A percentile compares a stretch with the other conserved stretches of the same genome.
Evolutionary conservation across 2,113 vertebrate species (phyloP).

Genomic region (Chrysochloris asiatica): DNA sequence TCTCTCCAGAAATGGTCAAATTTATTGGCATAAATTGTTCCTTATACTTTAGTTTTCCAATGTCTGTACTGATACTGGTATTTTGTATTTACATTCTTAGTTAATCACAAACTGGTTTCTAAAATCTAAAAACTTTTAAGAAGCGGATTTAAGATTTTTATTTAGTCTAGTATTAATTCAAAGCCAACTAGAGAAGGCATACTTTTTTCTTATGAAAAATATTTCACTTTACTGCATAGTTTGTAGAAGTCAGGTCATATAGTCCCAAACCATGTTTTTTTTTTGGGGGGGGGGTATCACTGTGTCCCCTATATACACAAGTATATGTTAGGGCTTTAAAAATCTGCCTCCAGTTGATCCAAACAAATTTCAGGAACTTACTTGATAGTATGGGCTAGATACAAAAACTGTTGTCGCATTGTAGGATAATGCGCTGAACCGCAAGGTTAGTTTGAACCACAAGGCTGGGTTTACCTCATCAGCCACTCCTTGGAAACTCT

Average conservation of each 20-base stretch:
- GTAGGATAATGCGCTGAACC: too few relatives aligned
- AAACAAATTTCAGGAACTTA: too few relatives aligned
- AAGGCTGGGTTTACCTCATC: too few relatives aligned
- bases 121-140: neutral
- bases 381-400: constrained; percentile 2
- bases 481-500: too few relatives aligned
- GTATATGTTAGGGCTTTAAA: neutral
- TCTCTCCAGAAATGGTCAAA: too few relatives aligned
- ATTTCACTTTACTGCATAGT: too few relatives aligned
- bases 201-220: too few relatives aligned
- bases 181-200: constrained; percentile 14
- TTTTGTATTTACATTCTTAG: neutral
- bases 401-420: neutral
- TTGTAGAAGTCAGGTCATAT: neutral
- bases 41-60: too few relatives aligned
- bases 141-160: neutral
- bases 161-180: neutral
- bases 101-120: neutral
- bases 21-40: too few relatives aligned
- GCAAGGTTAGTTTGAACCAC: too few relatives aligned
- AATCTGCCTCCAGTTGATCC: neutral
- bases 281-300: neutral
- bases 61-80: too few relatives aligned
- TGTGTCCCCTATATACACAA: neutral
- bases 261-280: neutral